Conservation (phyloP, 2,113 vertebrate species). For the Pardalotus punctatus region DNA sequence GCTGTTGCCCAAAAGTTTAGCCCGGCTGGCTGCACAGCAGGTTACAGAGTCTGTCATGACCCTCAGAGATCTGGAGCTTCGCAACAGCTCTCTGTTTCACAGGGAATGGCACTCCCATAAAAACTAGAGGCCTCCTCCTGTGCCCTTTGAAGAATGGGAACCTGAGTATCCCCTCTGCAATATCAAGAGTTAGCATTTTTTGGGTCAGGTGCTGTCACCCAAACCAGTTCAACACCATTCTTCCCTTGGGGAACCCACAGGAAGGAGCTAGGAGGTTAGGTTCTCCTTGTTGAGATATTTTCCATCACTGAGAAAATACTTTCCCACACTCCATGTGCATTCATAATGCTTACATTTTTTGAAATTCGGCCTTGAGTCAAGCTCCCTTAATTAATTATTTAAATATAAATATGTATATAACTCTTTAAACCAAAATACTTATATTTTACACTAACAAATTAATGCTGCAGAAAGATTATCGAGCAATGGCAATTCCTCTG, state of each 20-base stretch:
- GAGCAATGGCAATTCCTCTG: not conserved
- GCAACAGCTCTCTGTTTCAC: not conserved
- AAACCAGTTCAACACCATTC: not conserved
- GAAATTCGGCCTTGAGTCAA: not conserved
- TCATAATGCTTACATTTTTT: not conserved
- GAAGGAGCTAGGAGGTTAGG: not conserved
- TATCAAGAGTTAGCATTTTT: not conserved
- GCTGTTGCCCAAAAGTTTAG: not conserved
- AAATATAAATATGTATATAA: not conserved
- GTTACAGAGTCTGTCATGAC: not conserved
- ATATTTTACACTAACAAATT: not conserved
- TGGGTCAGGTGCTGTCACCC: not conserved
- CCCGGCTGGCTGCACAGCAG: not conserved
- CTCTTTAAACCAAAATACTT: not conserved
- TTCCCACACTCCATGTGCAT: not conserved
- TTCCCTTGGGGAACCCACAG: not conserved
- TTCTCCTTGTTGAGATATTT: not conserved
- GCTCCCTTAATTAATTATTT: not conserved
- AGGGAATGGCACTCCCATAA: not conserved
- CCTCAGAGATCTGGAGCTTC: not conserved
- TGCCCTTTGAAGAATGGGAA: not conserved
- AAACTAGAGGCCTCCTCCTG: not conserved
- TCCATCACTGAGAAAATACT: not conserved
- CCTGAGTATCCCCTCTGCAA: not conserved
- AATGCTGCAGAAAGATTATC: not conserved